Conservation (phyloP, 2,797 vertebrate species). For the Lepidocolaptes lacrymiger region DNA sequence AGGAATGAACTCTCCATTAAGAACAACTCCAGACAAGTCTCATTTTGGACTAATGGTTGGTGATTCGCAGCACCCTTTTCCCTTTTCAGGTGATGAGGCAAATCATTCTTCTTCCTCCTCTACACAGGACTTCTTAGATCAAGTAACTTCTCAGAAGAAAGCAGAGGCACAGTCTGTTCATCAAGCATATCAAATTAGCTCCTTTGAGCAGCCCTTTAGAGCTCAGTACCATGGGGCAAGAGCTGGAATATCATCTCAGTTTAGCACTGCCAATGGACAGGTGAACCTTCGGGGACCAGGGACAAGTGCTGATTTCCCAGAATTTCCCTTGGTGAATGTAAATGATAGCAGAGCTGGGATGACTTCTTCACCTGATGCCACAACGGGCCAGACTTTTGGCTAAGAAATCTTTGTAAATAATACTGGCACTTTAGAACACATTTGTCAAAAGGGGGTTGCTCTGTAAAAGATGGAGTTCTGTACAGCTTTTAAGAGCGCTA, state of each 20-base stretch:
- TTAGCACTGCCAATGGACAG: conserved; percentile 96
- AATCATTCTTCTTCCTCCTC: conserved; percentile 92
- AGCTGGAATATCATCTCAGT: conserved; percentile 91
- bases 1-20: conserved; percentile 93
- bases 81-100: conserved; percentile 95
- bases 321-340: conserved; percentile 96
- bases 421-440: conserved; percentile 94
- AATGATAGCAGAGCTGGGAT: conserved; percentile 95
- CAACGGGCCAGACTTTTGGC: conserved; percentile 95
- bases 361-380: conserved; percentile 94
- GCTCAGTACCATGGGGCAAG: conserved; percentile 92
- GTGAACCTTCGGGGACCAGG: conserved; percentile 91
- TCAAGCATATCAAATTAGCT: conserved; percentile 95
- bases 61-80: conserved; percentile 96
- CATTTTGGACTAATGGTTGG: conserved; percentile 95
- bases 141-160: conserved; percentile 98
- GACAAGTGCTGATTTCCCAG: conserved; percentile 92
- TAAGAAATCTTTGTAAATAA: conserved; percentile 82
- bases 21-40: conserved; percentile 95
- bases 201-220: conserved; percentile 96
- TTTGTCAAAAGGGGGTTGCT: conserved; percentile 82
- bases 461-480: conserved; percentile 80
- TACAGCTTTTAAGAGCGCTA: conserved; percentile 79
- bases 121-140: conserved; percentile 95
- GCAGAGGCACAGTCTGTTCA: conserved; percentile 90